These are phyloP conservation scores for Copsychus sechellarum DNA, from an alignment of 2,113 vertebrate species.

Conservation along the genomic window DNA sequence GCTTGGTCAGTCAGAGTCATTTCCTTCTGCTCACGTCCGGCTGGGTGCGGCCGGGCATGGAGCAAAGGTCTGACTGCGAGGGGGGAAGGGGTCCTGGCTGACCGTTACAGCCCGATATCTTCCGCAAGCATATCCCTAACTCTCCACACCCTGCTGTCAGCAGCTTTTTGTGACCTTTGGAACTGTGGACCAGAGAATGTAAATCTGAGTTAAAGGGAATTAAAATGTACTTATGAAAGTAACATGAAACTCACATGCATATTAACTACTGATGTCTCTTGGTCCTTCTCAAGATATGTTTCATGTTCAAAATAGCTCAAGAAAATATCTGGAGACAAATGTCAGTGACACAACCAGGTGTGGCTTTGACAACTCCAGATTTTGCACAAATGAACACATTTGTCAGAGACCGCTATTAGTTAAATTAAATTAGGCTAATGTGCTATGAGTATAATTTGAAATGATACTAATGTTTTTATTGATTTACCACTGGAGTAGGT, in stretches of 20 bases:
- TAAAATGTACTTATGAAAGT: background rate
- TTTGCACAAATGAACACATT: background rate
- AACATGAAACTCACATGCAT: background rate
- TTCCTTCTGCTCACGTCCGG: too few relatives aligned
- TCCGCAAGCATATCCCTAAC: too few relatives aligned
- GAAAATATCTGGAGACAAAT: background rate
- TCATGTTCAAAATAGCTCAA: accelerated
- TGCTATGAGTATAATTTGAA: background rate
- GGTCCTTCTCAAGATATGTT: background rate
- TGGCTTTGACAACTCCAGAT: background rate
- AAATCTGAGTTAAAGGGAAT: background rate
- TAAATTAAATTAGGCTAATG: background rate
- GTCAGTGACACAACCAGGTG: background rate
- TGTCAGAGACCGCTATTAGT: background rate
- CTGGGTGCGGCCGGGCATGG: too few relatives aligned
- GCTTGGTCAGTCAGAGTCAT: too few relatives aligned
- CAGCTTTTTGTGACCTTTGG: background rate
- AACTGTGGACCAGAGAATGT: background rate
- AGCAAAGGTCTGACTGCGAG: too few relatives aligned
- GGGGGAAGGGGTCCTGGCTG: too few relatives aligned
- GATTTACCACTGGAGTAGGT: background rate
- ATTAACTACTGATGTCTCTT: background rate
- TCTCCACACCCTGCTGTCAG: too few relatives aligned
- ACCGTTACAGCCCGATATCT: too few relatives aligned
- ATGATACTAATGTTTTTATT: background rate